Evolutionary conservation across 1,140 invertebrate species (phyloP), one percentile per base, ranked within the genome.

Genomic region (Berghia stephanieae): DNA sequence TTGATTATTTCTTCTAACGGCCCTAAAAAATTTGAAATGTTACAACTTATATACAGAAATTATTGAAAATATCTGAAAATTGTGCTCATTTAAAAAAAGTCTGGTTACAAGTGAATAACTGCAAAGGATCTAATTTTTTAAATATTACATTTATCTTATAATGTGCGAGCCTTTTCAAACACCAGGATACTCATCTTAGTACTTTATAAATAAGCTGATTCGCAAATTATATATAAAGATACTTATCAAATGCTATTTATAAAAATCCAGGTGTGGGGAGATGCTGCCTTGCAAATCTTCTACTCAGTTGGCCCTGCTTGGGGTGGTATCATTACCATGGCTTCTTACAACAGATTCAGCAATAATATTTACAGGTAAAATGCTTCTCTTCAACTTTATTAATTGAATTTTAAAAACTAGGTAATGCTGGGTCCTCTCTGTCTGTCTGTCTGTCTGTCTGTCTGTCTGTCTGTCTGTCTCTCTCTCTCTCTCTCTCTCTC

Each of bases 251-350:
- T 44, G 1, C 52, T 52, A 4, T n/a, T 36, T 27, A 3, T 80
- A 34, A n/a, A n/a, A n/a, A n/a, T n/a, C 24, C 57, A 88, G 86
- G 87, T 89, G 1, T 90, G 89, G 88, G 77, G 84, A 49, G 85
- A 83, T 16, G 88, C 88, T 0, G 88, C 88, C n/a, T 80, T 81
- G 1, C 88, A 90, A 60, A 86, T 88, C 10, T 88, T 90, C 79
- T 90, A 87, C 83, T 90, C 89, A 8, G 77, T 90, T 0, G 83
- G 85, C n/a, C 85, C 88, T 5, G 87, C 86, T 31, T 88, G 86
- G 78, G 89, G 89, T 18, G 79, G 83, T 43, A 78, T 90, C 13
- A 83, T 85, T 68, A 89, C 80, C 0, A 80, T 86, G 76, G 84
- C 88, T 10, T 87, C 84, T 43, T 90, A 87, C 80, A 90, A 90